Evolutionary conservation across 2,113 vertebrate genomes (phyloP), one percentile per base, ranked within the genome.

Genomic region (Urocolius indicus): DNA sequence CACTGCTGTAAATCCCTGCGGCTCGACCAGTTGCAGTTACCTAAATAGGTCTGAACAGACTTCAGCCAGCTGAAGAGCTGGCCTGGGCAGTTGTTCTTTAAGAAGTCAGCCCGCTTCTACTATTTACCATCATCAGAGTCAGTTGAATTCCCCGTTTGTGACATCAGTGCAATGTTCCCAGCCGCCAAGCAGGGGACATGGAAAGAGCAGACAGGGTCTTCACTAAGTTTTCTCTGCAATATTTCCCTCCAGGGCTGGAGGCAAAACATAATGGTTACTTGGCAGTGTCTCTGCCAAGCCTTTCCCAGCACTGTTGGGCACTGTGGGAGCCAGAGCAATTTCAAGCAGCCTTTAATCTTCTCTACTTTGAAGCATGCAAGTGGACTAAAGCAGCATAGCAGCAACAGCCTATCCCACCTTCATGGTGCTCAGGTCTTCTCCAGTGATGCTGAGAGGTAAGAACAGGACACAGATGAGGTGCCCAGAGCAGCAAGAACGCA

Each of bases 121-220:
- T 87, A 52, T 89, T 93, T 82, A 81, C 73, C 59, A 80, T 55
- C 72, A 59, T 12, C 41, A 48, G 61, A 92, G 74, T 49, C 59
- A 72, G 52, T 19, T 1, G 0, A 83, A 89, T 90, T 94, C 87
- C 59, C 63, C 11, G 4, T 36, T 30, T 29, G 63, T 93, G 95
- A 96, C 72, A 88, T 93, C 92, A 92, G 75, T 46, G 75, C 2
- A 3, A 71, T 26, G 87, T 49, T 95, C 85, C 75, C 81, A 92
- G 3, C 43, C 7, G 10, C 87, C 36, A 63, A 59, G 82, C 34
- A 58, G 82, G 72, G 34, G 59, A 94, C 83, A 34, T n/a, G 72
- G 90, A 17, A n/a, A 16, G 13, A 59, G 48, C 0, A 9, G 34
- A 63, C 58, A 58, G 90, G 67, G 67, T 90, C 75, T 83, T 62